These are phyloP conservation scores for Mesoligia furuncula DNA, from an alignment of 2,888 invertebrate species.

Conservation along the genomic window DNA sequence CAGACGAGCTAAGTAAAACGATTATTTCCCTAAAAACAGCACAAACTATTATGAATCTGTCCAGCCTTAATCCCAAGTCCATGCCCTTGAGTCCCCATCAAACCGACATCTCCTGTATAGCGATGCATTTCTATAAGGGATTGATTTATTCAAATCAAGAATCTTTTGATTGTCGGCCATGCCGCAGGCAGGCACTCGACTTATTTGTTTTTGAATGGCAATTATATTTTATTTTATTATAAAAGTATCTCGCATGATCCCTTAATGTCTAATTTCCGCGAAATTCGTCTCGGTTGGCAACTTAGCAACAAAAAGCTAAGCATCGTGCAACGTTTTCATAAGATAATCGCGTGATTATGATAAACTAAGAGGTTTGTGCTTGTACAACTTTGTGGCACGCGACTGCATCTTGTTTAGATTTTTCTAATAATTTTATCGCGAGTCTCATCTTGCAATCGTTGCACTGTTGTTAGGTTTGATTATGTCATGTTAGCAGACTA, in stretches of 20 bases:
- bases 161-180: constrained; percentile 85
- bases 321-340: constrained; percentile 74
- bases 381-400: constrained; percentile 57
- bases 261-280: constrained; percentile 85
- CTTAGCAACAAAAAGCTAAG: constrained; percentile 70
- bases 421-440: constrained; percentile 48
- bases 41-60: not conserved
- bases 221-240: constrained; percentile 90
- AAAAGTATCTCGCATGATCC: constrained; percentile 84
- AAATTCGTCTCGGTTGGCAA: constrained; percentile 81
- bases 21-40: not conserved
- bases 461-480: not conserved
- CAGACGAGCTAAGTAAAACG: not conserved
- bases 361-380: constrained; percentile 57
- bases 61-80: not conserved
- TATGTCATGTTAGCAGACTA: constrained; percentile 11
- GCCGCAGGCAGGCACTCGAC: constrained; percentile 82
- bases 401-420: constrained; percentile 42
- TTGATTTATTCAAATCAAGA: constrained; percentile 90
- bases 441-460: constrained; percentile 4
- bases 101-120: constrained; percentile 77
- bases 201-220: constrained; percentile 90
- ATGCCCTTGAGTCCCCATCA: constrained; percentile 41
- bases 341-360: constrained; percentile 78
- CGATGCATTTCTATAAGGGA: constrained; percentile 88